Evolutionary conservation across 2,113 vertebrate genomes (phyloP).

Genomic region (Vidua chalybeata): DNA sequence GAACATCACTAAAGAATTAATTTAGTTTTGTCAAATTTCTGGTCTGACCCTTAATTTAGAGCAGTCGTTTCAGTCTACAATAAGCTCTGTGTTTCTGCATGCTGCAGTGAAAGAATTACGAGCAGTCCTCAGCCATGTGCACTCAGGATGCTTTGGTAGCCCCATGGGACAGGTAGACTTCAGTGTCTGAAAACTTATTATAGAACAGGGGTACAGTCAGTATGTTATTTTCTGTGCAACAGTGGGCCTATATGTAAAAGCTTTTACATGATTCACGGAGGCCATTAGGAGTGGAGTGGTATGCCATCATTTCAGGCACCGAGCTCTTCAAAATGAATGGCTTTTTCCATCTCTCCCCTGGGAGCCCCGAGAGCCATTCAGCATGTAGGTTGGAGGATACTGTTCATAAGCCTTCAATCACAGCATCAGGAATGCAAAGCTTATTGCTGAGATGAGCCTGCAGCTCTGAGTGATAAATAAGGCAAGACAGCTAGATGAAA

Average conservation of each 20-base stretch:
- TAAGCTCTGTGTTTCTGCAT: conserved; percentile 42
- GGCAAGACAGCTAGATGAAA: background rate
- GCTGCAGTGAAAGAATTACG: conserved; percentile 31
- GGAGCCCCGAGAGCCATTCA: background rate
- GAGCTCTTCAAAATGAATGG: background rate
- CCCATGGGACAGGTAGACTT: conserved; percentile 22
- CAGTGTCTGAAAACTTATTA: conserved; percentile 43
- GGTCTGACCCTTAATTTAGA: conserved; percentile 47
- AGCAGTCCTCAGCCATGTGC: conserved; percentile 34
- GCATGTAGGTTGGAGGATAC: background rate
- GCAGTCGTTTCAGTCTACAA: conserved; percentile 30
- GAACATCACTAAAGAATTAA: conserved; percentile 26
- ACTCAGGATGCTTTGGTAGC: conserved; percentile 46
- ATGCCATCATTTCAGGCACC: background rate
- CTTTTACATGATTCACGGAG: conserved; percentile 36
- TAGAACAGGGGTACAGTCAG: background rate
- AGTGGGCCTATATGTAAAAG: background rate
- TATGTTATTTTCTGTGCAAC: conserved; percentile 6
- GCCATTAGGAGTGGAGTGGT: conserved; percentile 19
- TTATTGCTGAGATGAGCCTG: conserved; percentile 1
- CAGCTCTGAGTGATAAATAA: conserved; percentile 5
- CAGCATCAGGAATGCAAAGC: conserved; percentile 9
- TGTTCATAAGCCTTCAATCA: conserved; percentile 27
- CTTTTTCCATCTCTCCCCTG: conserved; percentile 20
- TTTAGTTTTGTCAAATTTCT: conserved; percentile 49